Evolutionary conservation across 2,113 vertebrate genomes (phyloP).

Genomic region (Tauraco erythrolophus): DNA sequence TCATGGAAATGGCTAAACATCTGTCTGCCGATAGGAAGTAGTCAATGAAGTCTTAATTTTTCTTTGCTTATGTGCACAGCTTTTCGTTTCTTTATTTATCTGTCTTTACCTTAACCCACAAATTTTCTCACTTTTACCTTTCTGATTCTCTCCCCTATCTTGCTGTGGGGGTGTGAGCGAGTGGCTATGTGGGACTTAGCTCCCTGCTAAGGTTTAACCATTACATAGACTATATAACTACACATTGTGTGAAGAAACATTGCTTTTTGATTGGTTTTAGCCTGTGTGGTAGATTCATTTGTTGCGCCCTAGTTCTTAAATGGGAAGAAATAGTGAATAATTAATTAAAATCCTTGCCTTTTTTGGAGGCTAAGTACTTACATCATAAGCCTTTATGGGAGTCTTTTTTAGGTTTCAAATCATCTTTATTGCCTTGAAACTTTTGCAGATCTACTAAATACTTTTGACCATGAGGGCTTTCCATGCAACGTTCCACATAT

Average conservation of each 20-base stretch:
- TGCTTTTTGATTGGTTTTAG: not conserved
- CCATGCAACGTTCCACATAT: not conserved
- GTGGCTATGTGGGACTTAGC: not conserved
- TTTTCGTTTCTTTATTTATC: not conserved
- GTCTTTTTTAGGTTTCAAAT: not conserved
- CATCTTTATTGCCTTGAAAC: not conserved
- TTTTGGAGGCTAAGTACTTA: not conserved
- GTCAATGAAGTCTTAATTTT: not conserved
- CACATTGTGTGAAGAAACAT: not conserved
- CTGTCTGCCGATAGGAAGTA: not conserved
- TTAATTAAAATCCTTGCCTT: not conserved
- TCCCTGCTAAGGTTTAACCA: not conserved
- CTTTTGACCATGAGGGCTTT: not conserved
- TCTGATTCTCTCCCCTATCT: not conserved
- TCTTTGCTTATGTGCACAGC: not conserved
- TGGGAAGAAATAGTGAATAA: not conserved
- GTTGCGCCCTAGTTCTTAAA: not conserved
- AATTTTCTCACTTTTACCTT: not conserved
- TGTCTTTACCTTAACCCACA: fast-evolving
- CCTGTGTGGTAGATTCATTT: not conserved
- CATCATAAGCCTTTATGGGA: not conserved
- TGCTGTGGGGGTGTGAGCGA: not conserved
- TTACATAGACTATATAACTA: not conserved
- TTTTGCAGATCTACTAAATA: not conserved
- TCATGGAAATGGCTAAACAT: not conserved